Percentiles rank a stretch among this genome's conserved stretches.
Evolutionary conservation across 1,140 invertebrate genomes (phyloP).

Genomic region (Sminthurinus signatus): DNA sequence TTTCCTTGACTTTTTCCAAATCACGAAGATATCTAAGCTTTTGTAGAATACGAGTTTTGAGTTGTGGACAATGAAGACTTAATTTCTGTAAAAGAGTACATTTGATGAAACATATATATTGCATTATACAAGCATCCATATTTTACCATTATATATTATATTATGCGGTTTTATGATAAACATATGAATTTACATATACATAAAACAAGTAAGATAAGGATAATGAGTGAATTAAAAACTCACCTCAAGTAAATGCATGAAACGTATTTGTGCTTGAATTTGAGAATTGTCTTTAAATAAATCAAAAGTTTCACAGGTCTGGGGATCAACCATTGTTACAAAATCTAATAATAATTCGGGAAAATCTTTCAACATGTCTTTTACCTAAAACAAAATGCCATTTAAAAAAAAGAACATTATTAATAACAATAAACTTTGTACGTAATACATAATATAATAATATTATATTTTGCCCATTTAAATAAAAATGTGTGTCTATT

Average conservation of each 20-base stretch:
- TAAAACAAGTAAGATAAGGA: not conserved
- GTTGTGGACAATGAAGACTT: conserved; percentile 28
- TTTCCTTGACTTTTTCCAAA: conserved; percentile 21
- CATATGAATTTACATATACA: not conserved
- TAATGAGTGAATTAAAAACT: not conserved
- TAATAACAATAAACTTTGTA: too few relatives aligned
- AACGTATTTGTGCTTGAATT: conserved; percentile 15
- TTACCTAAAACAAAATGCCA: conserved; percentile 17
- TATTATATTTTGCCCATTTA: too few relatives aligned
- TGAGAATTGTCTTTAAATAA: conserved; percentile 5
- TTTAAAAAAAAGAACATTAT: too few relatives aligned
- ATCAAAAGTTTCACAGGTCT: not conserved
- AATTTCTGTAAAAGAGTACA: conserved; percentile 27
- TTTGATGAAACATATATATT: not conserved
- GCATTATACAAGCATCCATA: not conserved
- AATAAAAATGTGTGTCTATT: not conserved
- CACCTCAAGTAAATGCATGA: conserved; percentile 24
- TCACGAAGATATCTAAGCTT: conserved; percentile 23
- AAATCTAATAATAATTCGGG: conserved; percentile 34
- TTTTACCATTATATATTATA: not conserved
- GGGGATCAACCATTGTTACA: conserved; percentile 13
- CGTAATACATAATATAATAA: too few relatives aligned
- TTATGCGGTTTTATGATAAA: not conserved
- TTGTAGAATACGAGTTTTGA: conserved; percentile 30
- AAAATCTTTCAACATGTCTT: conserved; percentile 31